Percentiles rank a stretch among this genome's conserved stretches.
These are phyloP conservation scores for Cheirogaleus major DNA, from an alignment of 2,797 vertebrate species.

Conservation along the genomic window DNA sequence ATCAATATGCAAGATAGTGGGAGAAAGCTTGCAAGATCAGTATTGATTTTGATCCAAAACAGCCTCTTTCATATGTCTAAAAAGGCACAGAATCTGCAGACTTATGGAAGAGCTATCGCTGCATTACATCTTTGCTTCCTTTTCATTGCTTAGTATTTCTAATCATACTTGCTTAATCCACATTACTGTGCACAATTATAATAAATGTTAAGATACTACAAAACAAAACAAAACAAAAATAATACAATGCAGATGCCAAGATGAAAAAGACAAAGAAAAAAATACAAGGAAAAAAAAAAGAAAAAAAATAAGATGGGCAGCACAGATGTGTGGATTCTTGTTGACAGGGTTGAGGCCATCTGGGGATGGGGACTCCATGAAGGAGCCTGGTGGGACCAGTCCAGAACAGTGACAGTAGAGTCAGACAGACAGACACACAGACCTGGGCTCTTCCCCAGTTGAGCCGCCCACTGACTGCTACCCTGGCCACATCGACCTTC, in stretches of 20 bases:
- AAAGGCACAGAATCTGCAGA: constrained; percentile 1
- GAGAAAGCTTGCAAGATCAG: background rate
- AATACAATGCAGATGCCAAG: too few relatives aligned
- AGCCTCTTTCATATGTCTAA: background rate
- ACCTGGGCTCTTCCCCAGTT: background rate
- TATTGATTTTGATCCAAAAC: background rate
- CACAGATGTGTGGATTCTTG: background rate
- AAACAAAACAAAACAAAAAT: too few relatives aligned
- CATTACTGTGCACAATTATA: constrained; percentile 42
- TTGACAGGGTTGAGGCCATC: background rate
- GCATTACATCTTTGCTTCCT: constrained; percentile 44
- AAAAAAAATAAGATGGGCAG: too few relatives aligned
- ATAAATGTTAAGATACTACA: constrained; percentile 68
- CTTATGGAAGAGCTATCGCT: background rate
- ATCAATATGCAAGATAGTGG: background rate
- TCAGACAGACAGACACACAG: too few relatives aligned
- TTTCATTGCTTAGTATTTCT: constrained; percentile 41
- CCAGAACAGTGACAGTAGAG: background rate
- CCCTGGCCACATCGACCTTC: background rate
- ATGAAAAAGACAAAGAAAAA: too few relatives aligned
- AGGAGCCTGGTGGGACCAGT: background rate
- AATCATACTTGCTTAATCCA: constrained; percentile 58
- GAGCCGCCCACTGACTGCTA: background rate
- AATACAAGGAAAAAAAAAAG: too few relatives aligned
- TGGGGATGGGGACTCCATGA: background rate